Base-by-base conservation (phyloP, 2,113 vertebrate species). In the Rhabdornis inornatus region DNA sequence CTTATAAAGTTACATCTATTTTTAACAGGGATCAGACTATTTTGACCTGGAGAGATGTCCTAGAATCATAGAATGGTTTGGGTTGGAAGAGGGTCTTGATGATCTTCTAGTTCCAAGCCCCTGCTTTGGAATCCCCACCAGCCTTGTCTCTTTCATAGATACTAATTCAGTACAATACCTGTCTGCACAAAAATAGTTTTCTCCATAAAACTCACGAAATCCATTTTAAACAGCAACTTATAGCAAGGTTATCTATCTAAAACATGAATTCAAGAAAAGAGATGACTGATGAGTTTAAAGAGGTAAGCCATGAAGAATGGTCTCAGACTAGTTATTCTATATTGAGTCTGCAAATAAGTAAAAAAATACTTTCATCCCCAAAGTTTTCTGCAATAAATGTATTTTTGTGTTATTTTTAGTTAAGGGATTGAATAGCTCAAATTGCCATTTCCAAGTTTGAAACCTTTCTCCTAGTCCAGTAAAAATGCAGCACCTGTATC, bases 371-470 rank as follows among this genome's bases (percentile, higher is more conserved):
- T 55, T 94, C 81, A 77, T 65, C 42, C 59, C 42, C 49, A 47
- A 90, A 79, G 44, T 45, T 18, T 78, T 65, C 76, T 74, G 13
- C 35, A 94, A 88, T 87, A 75, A 64, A 76, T 45, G 30, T 39
- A 24, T 56, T 92, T 97, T 87, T 68, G n/a, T 85, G 31, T 52
- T 72, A 45, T 94, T 97, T 88, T 96, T 72, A 72, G 49, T 80
- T 77, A 96, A 68, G 31, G 33, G 24, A 35, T 4, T 35, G n/a
- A 89, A n/a, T 27, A 35, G 24, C 4, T 74, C 23, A 42, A 66
- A 18, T 15, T 71, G 15, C 27, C 21, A 20, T 55, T 92, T 82
- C 65, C 1, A 0, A 45, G 27, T 76, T 72, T 72, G 61, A 93
- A 92, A 70, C 13, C 4, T 31, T 60, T 79, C n/a, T 91, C n/a